Evolutionary conservation across 2,797 vertebrate genomes (phyloP).

Genomic region (Malacoraja senta): DNA sequence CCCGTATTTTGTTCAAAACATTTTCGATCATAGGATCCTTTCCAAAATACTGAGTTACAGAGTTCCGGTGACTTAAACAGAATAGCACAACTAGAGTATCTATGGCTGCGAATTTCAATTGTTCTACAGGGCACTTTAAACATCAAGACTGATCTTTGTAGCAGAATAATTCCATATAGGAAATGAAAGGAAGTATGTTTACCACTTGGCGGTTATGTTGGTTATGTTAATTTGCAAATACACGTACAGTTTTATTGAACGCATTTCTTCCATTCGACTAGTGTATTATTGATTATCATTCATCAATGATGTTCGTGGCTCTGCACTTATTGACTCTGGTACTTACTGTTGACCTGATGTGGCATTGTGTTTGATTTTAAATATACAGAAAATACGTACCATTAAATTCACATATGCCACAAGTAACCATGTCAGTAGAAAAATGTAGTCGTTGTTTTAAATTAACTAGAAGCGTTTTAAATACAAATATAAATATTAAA

Average conservation of each 20-base stretch:
- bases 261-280: no score
- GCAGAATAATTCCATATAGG: neutral
- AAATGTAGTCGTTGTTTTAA: neutral
- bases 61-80: neutral
- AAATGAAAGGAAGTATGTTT: neutral
- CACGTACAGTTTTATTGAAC: no score
- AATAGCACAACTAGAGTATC: neutral
- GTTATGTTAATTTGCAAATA: neutral
- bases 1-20: neutral
- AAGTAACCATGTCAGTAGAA: no score
- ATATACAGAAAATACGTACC: neutral
- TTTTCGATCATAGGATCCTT: neutral
- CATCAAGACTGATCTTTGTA: neutral
- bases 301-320: no score
- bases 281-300: neutral
- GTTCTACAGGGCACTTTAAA: neutral
- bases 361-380: neutral
- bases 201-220: neutral
- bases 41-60: neutral
- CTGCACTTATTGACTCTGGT: neutral
- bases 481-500: neutral
- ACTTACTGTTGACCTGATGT: neutral
- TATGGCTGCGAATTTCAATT: neutral
- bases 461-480: neutral
- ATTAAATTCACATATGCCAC: neutral